Evolutionary conservation across 2,113 vertebrate genomes (phyloP), one percentile per base, ranked within the genome.

Genomic region (Bos indicus): DNA sequence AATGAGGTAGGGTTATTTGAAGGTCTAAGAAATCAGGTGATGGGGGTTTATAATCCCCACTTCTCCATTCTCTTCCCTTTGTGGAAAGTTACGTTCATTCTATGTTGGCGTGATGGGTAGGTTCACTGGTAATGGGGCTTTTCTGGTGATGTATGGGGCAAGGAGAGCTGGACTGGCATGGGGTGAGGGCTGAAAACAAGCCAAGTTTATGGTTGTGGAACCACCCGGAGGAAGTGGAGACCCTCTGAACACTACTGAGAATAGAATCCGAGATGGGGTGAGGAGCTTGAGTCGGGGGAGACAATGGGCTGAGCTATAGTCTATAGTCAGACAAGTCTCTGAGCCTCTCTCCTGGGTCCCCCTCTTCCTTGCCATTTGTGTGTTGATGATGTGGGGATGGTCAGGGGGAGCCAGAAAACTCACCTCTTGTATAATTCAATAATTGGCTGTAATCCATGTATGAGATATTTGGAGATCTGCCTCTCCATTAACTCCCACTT

Each of bases 381-480:
- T 56, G 26, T 56, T 81, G 77, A 83, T 2, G 10, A 88, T 3
- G 40, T 92, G 60, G 30, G 54, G 51, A 84, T 94, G 93, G 91
- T 97, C 89, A 51, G 86, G 96, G 97, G 95, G 92, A 94, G 36
- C 54, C 93, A 85, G 80, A 6, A 0, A 36, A 54, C 81, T 96
- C 94, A 92, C 81, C 95, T 97, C 94, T 84, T 90, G 74, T 56
- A 86, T 97, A 97, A 97, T 90, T 94, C 10, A 1, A 59, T 96
- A 97, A 97, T 98, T 96, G 97, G 51, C 96, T 90, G 5, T 95
- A 95, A 98, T 96, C 90, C 28, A 9, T 56, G 60, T 97, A 90
- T 86, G 94, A 96, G 94, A 98, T 94, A 96, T 95, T 97, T 98
- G 95, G 94, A 98, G 97, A 94, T 85, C 96, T 88, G 91, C 95